phyloP scores from a whole-genome alignment of 2,888 invertebrate species.

The Chydorus sphaericus region DNA sequence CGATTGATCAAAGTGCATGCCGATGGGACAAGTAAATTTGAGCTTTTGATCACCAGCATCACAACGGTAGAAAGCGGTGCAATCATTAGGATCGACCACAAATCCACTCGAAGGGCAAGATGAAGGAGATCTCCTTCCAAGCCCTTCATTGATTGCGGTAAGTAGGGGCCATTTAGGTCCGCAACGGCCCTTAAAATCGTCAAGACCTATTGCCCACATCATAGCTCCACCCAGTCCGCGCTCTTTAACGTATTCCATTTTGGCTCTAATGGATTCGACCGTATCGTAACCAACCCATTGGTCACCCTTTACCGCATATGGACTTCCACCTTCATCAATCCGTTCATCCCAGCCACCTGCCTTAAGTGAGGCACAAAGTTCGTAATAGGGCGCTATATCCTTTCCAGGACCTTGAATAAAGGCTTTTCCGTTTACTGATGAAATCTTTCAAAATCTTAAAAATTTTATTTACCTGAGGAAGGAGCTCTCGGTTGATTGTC shows the following conservation, averaged over 20 bases:
- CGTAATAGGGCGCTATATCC: conserved; percentile 61
- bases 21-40: conserved; percentile 26
- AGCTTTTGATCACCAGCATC: conserved; percentile 22
- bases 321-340: conserved; percentile 26
- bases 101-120: conserved; percentile 19
- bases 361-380: conserved; percentile 29
- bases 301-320: conserved; percentile 69
- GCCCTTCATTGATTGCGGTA: conserved; percentile 39
- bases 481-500: conserved; percentile 51
- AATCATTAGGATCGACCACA: conserved; percentile 22
- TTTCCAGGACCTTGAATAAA: conserved; percentile 48
- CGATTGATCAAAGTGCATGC: conserved; percentile 24
- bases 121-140: conserved; percentile 21
- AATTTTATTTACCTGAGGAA: too few relatives aligned
- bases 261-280: conserved; percentile 27
- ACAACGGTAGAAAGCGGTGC: conserved; percentile 25
- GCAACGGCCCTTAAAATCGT: conserved; percentile 40
- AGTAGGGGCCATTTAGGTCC: conserved; percentile 47
- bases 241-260: conserved; percentile 12
- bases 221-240: conserved; percentile 51
- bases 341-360: conserved; percentile 14
- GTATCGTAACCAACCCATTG: conserved; percentile 91
- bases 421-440: too few relatives aligned
- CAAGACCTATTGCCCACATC: conserved; percentile 63
- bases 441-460: too few relatives aligned